phyloP scores from a whole-genome alignment of 2,888 invertebrate genomes.

The Zonitis immaculata region DNA sequence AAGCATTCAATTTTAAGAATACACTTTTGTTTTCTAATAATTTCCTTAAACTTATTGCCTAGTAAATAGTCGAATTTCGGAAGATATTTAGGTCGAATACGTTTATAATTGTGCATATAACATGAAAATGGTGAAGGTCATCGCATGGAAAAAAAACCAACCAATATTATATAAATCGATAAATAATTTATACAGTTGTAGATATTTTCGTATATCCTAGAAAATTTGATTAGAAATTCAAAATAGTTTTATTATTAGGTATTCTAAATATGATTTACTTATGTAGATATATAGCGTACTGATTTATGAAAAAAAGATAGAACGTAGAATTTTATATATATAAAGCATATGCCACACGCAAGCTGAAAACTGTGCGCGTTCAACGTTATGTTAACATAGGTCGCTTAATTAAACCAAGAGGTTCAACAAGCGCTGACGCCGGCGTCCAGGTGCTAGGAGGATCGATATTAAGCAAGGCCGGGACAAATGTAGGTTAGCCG shows the following conservation, averaged over 20 bases:
- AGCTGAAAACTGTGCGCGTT: constrained; percentile 2
- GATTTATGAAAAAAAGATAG: constrained; percentile 1
- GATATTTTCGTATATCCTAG: constrained; percentile 6
- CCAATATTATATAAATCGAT: constrained; percentile 9
- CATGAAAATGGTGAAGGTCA: not conserved
- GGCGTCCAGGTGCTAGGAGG: constrained; percentile 27
- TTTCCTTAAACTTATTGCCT: no score
- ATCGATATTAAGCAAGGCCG: constrained; percentile 31
- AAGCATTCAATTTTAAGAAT: no score
- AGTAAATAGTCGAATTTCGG: not conserved
- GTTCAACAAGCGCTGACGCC: constrained; percentile 24
- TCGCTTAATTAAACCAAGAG: constrained; percentile 9
- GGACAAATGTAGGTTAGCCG: constrained; percentile 46
- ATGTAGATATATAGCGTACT: not conserved
- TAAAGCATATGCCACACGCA: constrained; percentile 1
- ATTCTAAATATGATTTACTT: no score
- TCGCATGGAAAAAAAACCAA: not conserved
- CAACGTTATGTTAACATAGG: constrained; percentile 11
- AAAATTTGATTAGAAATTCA: constrained; percentile 1
- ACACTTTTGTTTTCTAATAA: no score
- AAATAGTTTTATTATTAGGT: not conserved
- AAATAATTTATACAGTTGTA: constrained; percentile 12
- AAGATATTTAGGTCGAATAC: not conserved
- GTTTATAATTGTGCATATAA: constrained; percentile 5
- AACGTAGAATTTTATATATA: not conserved